Percentiles rank a stretch among this genome's conserved stretches.
Conservation (phyloP, 2,113 vertebrate genomes). For the Crotalus horridus region DNA sequence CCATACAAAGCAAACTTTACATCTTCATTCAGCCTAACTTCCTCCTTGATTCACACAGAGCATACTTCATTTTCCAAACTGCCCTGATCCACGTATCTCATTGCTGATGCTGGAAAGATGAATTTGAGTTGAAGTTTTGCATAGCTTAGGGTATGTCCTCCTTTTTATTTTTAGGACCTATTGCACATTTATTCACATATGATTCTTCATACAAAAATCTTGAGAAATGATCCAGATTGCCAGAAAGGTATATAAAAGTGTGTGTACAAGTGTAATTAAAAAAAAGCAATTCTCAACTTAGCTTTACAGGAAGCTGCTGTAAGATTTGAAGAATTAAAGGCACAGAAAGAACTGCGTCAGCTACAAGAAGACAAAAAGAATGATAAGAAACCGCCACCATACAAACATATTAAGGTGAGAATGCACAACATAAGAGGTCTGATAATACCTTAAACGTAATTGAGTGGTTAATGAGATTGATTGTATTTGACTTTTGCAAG, state of each 20-base stretch:
- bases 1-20: background rate
- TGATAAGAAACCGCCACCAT: conserved; percentile 94
- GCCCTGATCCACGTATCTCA: background rate
- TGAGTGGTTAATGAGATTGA: too few species aligned
- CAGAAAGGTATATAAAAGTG: background rate
- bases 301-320: conserved; percentile 93
- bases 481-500: background rate
- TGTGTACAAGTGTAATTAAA: background rate
- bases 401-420: conserved; percentile 94
- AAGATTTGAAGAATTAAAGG: conserved; percentile 91
- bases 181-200: background rate
- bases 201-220: background rate
- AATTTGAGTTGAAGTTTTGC: background rate
- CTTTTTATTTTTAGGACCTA: background rate
- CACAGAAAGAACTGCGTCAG: conserved; percentile 92
- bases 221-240: background rate
- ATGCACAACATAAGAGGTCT: background rate
- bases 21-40: background rate
- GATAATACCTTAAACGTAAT: background rate
- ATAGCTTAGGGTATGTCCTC: background rate
- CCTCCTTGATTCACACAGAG: background rate
- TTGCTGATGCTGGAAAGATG: background rate
- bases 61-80: background rate
- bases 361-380: conserved; percentile 95
- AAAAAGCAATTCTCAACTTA: conserved; percentile 50